phyloP scores from a whole-genome alignment of 2,797 vertebrate genomes.

The Myotis planiceps region DNA sequence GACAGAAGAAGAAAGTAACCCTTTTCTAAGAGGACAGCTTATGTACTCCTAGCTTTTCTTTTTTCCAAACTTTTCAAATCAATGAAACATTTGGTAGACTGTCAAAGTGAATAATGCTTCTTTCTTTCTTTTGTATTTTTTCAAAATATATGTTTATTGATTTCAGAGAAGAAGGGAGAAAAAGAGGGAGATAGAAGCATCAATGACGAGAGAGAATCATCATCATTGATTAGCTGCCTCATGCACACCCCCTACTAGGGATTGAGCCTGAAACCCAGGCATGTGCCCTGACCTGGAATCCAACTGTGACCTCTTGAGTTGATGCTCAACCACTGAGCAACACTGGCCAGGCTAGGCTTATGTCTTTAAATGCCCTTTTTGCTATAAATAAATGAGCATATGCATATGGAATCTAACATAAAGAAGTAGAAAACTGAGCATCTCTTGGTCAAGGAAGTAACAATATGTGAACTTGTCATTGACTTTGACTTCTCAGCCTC shows the following conservation, averaged over 20 bases:
- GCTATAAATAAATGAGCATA: not conserved
- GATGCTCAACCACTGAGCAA: no score
- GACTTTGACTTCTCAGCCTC: not conserved
- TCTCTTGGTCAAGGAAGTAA: not conserved
- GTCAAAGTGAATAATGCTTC: not conserved
- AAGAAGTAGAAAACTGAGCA: not conserved
- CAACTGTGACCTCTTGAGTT: no score
- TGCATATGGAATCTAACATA: not conserved
- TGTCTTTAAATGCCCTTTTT: not conserved
- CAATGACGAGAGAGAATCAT: no score
- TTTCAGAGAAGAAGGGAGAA: no score
- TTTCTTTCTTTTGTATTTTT: not conserved
- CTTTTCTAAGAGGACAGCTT: not conserved
- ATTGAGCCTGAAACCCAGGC: no score
- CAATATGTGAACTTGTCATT: fast-evolving
- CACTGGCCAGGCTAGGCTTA: not conserved
- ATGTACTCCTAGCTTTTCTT: not conserved
- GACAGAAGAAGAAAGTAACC: not conserved
- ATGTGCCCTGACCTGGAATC: no score
- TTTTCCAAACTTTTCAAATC: not conserved
- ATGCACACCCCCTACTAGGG: no score
- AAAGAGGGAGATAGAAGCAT: no score
- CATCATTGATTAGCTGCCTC: no score
- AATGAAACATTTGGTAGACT: not conserved
- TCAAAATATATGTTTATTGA: no score